Evolutionary conservation across 1,140 invertebrate species (phyloP).

Genomic region (Zaprionus nigranus): DNA sequence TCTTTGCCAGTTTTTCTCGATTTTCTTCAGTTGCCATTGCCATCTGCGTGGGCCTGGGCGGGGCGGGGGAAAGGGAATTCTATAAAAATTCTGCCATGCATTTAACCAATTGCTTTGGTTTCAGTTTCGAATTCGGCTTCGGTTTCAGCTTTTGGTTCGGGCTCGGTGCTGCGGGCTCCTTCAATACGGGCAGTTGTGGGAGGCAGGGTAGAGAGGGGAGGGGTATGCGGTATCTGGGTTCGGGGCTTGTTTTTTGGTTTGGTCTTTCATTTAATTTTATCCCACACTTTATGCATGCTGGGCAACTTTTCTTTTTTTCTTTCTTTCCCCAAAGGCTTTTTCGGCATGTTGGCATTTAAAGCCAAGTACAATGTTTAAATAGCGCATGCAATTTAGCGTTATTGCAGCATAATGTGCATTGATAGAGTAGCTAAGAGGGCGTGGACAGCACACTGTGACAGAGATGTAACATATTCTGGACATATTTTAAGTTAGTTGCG

Average conservation of each 20-base stretch:
- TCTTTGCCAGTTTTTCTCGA: constrained; percentile 18
- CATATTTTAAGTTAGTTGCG: no score
- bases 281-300: constrained; percentile 1
- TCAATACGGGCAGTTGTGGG: neutral
- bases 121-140: constrained; percentile 13
- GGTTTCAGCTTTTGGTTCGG: constrained; percentile 7
- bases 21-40: neutral
- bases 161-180: neutral
- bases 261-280: constrained; percentile 12
- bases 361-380: neutral
- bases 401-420: neutral
- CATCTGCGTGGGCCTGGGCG: neutral
- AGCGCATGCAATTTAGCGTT: neutral
- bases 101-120: constrained; percentile 34
- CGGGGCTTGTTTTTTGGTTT: constrained; percentile 3
- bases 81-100: constrained; percentile 25
- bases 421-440: neutral
- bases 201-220: neutral
- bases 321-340: neutral
- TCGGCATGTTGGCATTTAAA: constrained; percentile 3
- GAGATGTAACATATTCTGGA: no score
- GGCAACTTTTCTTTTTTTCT: neutral
- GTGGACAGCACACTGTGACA: no score
- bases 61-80: neutral
- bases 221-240: neutral